Base-by-base conservation (phyloP, 2,888 invertebrate genomes). In the Drosophila ezoana region DNA sequence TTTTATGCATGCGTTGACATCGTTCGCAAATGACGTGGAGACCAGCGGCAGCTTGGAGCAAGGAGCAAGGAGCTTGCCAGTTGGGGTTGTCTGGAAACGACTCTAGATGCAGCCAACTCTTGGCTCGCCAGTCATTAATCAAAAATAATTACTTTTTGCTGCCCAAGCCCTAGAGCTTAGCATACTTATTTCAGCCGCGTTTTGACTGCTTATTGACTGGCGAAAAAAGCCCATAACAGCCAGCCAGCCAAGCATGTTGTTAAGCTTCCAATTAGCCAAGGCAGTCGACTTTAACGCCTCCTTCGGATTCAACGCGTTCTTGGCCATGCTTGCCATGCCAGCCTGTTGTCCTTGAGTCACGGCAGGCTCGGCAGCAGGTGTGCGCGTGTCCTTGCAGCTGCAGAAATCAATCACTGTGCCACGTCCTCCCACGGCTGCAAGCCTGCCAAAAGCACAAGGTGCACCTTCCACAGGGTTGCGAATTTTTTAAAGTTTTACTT, bases 1-100 rank as follows among this genome's bases (percentile, higher is more conserved):
- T 89, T 86, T 86, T 87, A 86, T 86, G 82, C 85, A 86, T 79
- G 80, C 88, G 83, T 80, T 86, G 86, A 85, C 85, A 86, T 89
- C 88, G 88, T 86, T 89, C 72, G 69, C 88, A 89, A 86, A 86
- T 87, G 78, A 75, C 62, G 62, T 28, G 28, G 28, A 28, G 28
- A 28, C 28, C 28, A 28, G 28, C 28, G 28, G 28, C 28, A 28
- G 28, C 28, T 28, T 68, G 57, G 53, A 58, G 48, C 43, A 35
- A 5, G 14, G 41, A 32, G 45, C 8, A 28, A 28, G 8, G 6
- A 13, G 40, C 13, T 16, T 13, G 16, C 33, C 13, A 18, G 35
- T 35, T 20, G 20, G 20, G 6, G 4, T 13, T 0, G 35, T 13
- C 35, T 51, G 51, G 37, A 23, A 28, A 28, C 28, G 8, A 56